Conservation (phyloP, 2,888 invertebrate species). For the Sarcophaga variegata region DNA sequence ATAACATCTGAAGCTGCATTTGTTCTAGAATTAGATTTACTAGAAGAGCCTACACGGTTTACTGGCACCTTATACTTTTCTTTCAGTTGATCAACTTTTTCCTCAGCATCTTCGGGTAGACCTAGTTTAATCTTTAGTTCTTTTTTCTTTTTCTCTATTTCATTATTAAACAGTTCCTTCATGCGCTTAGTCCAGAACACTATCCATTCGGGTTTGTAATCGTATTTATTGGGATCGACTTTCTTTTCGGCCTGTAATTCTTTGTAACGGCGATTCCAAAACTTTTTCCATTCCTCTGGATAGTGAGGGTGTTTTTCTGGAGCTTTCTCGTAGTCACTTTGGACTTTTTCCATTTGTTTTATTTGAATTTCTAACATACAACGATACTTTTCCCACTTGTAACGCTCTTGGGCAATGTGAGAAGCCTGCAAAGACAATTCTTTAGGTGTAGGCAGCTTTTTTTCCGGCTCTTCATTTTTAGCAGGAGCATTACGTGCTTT, state of each 20-base stretch:
- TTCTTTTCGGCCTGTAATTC: conserved; percentile 87
- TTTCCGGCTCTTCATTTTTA: conserved; percentile 66
- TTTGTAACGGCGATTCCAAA: conserved; percentile 92
- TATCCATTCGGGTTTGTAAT: conserved; percentile 95
- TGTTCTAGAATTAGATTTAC: conserved; percentile 3
- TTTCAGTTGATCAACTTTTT: conserved; percentile 78
- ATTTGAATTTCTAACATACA: conserved; percentile 80
- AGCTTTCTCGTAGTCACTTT: conserved; percentile 90
- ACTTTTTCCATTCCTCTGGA: conserved; percentile 94
- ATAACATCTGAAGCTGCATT: conserved; percentile 72
- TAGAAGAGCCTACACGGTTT: conserved; percentile 59
- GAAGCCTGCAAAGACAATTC: conserved; percentile 79
- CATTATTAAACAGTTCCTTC: conserved; percentile 89
- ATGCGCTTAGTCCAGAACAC: conserved; percentile 91
- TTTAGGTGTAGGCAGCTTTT: conserved; percentile 79
- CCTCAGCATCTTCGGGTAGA: conserved; percentile 82
- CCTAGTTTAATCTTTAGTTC: conserved; percentile 86
- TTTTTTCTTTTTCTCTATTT: conserved; percentile 86
- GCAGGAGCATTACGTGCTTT: conserved; percentile 74
- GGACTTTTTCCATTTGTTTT: conserved; percentile 84
- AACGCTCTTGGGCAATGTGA: conserved; percentile 82
- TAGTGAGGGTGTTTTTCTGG: conserved; percentile 95
- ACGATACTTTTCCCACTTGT: conserved; percentile 83
- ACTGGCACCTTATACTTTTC: conserved; percentile 79
- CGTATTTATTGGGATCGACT: conserved; percentile 88